A percentile compares a stretch with the other conserved stretches of the same genome.
Evolutionary conservation across 2,113 vertebrate species (phyloP).

Genomic region (Glareola pratincola): DNA sequence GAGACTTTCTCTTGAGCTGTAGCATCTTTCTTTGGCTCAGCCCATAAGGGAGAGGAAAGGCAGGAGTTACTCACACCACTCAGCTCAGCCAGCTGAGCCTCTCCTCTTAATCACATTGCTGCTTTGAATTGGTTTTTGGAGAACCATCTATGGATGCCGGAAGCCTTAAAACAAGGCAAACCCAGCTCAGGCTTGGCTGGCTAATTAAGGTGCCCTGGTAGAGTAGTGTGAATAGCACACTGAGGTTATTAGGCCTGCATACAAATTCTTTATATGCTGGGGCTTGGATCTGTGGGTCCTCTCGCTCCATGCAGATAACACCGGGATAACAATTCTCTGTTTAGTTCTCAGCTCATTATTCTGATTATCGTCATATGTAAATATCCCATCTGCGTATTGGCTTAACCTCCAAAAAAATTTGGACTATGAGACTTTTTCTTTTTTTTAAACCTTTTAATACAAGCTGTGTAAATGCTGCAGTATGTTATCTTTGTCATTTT

Average conservation of each 20-base stretch:
- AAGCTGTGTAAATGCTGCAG: background rate
- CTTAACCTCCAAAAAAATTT: background rate
- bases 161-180: slow-evolving; percentile 11
- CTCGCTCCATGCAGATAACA: background rate
- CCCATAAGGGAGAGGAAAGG: background rate
- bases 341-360: background rate
- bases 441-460: background rate
- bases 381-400: background rate
- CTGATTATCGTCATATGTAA: background rate
- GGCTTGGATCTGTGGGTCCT: background rate
- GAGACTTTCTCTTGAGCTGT: background rate
- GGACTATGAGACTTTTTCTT: background rate
- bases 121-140: background rate
- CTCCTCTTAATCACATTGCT: background rate
- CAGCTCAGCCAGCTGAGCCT: background rate
- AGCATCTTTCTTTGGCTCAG: background rate
- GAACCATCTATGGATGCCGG: background rate
- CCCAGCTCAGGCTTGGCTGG: background rate
- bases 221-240: background rate
- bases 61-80: background rate
- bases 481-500: background rate
- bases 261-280: fast-evolving
- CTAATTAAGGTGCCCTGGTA: background rate
- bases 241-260: background rate
- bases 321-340: background rate